phyloP scores from a whole-genome alignment of 2,797 vertebrate species.

The Gallinago stenura region DNA sequence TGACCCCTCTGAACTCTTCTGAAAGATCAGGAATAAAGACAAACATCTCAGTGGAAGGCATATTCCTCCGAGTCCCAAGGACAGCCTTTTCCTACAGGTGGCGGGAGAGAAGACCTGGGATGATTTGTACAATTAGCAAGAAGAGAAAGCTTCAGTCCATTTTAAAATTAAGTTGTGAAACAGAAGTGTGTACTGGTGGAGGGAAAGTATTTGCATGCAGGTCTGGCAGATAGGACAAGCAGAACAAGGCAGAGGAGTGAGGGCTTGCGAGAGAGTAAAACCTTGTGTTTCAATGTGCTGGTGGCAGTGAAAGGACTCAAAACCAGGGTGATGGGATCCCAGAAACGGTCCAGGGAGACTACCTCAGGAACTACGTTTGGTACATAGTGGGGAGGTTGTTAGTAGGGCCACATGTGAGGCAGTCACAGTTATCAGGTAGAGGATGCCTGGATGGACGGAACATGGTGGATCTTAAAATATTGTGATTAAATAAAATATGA shows the following conservation, averaged over 20 bases:
- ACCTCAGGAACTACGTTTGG: background rate
- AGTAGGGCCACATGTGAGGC: background rate
- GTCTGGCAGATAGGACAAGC: background rate
- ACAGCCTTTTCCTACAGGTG: background rate
- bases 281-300: background rate
- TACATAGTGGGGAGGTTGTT: background rate
- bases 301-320: background rate
- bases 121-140: background rate
- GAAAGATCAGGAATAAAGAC: conserved; percentile 65
- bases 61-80: background rate
- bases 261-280: background rate
- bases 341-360: background rate
- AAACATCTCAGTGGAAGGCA: background rate
- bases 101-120: background rate
- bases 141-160: background rate
- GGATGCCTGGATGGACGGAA: background rate
- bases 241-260: background rate
- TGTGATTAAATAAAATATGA: background rate
- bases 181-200: background rate
- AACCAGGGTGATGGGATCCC: background rate
- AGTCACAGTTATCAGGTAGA: background rate
- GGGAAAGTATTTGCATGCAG: background rate
- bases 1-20: conserved; percentile 96
- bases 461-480: background rate
- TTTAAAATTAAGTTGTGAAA: background rate